Evolutionary conservation across 1,140 invertebrate species (phyloP), one percentile per base, ranked within the genome.

Genomic region (Drosophila paulistorum): DNA sequence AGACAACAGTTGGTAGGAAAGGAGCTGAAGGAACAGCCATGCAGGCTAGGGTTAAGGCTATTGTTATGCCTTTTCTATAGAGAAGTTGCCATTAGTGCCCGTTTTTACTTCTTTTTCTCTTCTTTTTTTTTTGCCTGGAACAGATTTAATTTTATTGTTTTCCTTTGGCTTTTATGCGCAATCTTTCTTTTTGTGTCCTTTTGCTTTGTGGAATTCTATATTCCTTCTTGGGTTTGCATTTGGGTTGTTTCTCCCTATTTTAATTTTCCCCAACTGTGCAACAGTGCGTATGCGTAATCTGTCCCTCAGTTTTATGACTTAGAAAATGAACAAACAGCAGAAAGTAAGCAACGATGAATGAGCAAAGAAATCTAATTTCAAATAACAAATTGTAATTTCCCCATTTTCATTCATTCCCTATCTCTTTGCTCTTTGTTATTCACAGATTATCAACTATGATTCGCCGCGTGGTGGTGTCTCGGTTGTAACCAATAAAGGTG

Each of bases 391-490:
- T 69, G 73, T 75, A 68, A 72, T 51, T 30, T 51, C 45, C 0
- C 45, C 65, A 67, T 51, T 66, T 35, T 74, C 62, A 3, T 3
- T 48, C 39, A 71, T 39, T 57, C 39, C 65, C 45, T 74, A 74
- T 74, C 45, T 81, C 17, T 33, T 55, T 41, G 2, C 70, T 58
- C 33, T 39, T 55, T 41, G 10, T 74, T 58, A 62, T 68, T 79
- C 69, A 58, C 93, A 97, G 96, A 96, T 96, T 93, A 97, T 98
- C 92, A 97, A 97, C 94, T 98, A 97, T 93, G 96, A 97, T 92
- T 97, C 96, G 67, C 96, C 96, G 1, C 94, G 97, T 65, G 96
- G 96, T 37, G 96, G 96, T 1, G 96, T 92, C 17, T 91, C 90
- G 7, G 96, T 97, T 35, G 94, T 96, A 59, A 96, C 96, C 59